Conservation (phyloP, 2,888 invertebrate genomes). For the Philaethria dido region DNA sequence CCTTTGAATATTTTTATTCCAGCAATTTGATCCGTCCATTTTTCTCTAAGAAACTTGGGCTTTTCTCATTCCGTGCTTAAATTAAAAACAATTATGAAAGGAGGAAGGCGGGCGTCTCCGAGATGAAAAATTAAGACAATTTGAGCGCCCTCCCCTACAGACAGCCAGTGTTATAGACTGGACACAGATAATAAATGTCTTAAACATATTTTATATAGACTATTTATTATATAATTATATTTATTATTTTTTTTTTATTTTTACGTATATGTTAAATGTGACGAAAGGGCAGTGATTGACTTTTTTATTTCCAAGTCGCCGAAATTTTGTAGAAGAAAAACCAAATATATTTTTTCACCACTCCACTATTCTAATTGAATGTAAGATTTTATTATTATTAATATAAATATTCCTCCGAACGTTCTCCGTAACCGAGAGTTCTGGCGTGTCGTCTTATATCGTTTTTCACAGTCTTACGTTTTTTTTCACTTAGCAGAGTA, state of each 20-base stretch:
- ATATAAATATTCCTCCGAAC: too few relatives aligned
- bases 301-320: too few relatives aligned
- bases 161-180: conserved; percentile 34
- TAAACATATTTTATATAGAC: not conserved
- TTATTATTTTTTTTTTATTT: not conserved
- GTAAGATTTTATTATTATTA: too few relatives aligned
- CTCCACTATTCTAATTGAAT: too few relatives aligned
- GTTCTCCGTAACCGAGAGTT: too few relatives aligned
- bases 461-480: too few relatives aligned
- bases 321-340: too few relatives aligned
- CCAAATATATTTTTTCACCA: too few relatives aligned
- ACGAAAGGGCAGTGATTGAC: too few relatives aligned
- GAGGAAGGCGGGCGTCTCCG: conserved; percentile 53
- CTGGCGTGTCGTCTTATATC: too few relatives aligned
- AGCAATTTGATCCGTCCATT: conserved; percentile 38
- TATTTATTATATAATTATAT: not conserved
- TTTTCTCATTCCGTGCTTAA: conserved; percentile 70
- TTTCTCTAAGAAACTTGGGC: conserved; percentile 45
- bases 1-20: conserved; percentile 31
- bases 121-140: conserved; percentile 83
- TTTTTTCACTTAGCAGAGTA: too few relatives aligned
- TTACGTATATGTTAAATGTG: too few relatives aligned
- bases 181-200: conserved; percentile 36
- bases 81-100: conserved; percentile 81
- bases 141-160: conserved; percentile 59